phyloP scores from a whole-genome alignment of 92 coral and sea anemone species.

The Porites divaricata region DNA sequence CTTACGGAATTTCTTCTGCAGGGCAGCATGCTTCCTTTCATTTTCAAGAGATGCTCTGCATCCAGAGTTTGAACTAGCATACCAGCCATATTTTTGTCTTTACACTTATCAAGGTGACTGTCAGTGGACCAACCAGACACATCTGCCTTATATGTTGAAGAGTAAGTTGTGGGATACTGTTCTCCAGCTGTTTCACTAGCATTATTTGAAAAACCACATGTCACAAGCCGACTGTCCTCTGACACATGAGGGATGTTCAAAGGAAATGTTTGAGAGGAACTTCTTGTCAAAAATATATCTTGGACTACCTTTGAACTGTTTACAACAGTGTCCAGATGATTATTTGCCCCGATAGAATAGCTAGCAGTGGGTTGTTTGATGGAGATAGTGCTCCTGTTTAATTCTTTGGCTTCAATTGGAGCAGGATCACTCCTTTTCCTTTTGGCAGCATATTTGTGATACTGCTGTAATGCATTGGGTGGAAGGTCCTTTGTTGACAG shows the following conservation, averaged over 20 bases:
- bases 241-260: background rate
- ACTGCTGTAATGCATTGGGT: conserved; percentile 52
- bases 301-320: background rate
- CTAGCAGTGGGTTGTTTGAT: background rate
- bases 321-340: background rate
- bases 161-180: background rate
- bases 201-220: background rate
- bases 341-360: conserved; percentile 2
- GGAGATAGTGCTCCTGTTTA: background rate
- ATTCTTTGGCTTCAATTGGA: background rate
- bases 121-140: background rate
- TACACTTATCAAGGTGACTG: background rate
- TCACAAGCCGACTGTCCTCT: no score
- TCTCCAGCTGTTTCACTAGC: background rate
- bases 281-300: background rate
- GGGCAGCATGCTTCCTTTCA: background rate
- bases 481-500: conserved; percentile 58
- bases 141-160: background rate
- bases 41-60: background rate
- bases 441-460: conserved; percentile 25
- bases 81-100: background rate
- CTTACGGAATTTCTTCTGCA: conserved; percentile 17
- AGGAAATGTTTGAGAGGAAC: background rate
- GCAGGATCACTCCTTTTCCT: conserved; percentile 21
- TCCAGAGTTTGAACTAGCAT: background rate